Evolutionary conservation across 2,888 invertebrate species (phyloP).

Genomic region (Acanthosepion esculentum): DNA sequence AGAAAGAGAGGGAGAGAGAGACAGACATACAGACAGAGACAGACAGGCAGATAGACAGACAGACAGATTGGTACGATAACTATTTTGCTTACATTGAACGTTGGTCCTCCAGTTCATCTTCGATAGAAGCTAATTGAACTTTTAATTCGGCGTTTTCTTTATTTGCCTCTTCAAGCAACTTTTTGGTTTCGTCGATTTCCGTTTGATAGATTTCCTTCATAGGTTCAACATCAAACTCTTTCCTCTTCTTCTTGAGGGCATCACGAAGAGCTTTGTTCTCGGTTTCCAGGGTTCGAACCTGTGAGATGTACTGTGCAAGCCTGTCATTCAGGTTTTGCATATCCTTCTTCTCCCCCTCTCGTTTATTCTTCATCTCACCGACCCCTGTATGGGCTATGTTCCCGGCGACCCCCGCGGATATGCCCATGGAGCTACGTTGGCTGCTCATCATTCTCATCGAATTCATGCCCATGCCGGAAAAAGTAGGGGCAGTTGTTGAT

Average conservation of each 20-base stretch:
- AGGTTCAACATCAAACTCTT: constrained; percentile 67
- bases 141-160: constrained; percentile 75
- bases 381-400: constrained; percentile 67
- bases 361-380: constrained; percentile 73
- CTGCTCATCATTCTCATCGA: too few species aligned
- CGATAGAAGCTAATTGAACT: constrained; percentile 74
- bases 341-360: constrained; percentile 77
- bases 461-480: too few species aligned
- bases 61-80: too few species aligned
- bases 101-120: constrained; percentile 74
- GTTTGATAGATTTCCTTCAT: constrained; percentile 62
- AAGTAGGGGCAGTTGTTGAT: too few species aligned
- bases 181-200: constrained; percentile 56
- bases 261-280: constrained; percentile 70
- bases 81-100: constrained; percentile 58
- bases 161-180: constrained; percentile 55
- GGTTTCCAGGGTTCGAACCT: constrained; percentile 74
- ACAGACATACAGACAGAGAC: too few species aligned
- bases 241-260: constrained; percentile 63
- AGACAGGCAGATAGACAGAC: too few species aligned
- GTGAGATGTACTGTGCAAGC: constrained; percentile 77
- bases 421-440: too few species aligned
- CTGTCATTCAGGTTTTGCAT: constrained; percentile 77
- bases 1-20: too few species aligned
- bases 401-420: too few species aligned